Base-by-base conservation (phyloP, 2,113 vertebrate species). In the Alces alces region DNA sequence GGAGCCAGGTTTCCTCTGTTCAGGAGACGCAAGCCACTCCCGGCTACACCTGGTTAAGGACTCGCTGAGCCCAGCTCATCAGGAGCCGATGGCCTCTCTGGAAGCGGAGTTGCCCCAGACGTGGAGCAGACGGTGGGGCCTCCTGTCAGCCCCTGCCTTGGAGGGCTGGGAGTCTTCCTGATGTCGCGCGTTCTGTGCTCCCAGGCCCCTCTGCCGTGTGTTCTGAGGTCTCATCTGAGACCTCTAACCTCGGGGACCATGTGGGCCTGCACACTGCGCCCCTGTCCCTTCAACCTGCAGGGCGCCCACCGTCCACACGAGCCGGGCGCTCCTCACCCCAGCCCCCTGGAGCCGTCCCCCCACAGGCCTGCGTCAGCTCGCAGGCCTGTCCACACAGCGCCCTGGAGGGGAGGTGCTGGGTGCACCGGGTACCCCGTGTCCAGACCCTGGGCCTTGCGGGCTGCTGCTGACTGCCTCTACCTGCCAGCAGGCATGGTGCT, bases 321-420 rank as follows among this genome's bases (percentile, higher is more conserved):
- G n/a, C 33, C 4, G 5, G 23, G 80, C 54, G 50, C n/a, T 47
- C 5, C 9, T 47, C 14, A 1, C 61, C 7, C 21, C 12, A 6
- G 19, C n/a, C 19, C 2, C 55, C 55, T 55, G 47, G 47, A 50
- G 47, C 47, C 12, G 12, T 50, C 47, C 64, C 23, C 36, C 21
- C 36, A 6, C 36, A 14, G 36, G 17, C 87, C 36, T 50, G 47
- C 12, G 47, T 13, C 47, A 13, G 47, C 12, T 50, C 66, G 1
- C 4, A 9, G n/a, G 66, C n/a, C 19, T 39, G 66, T 3, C 10
- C 33, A 16, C 19, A 6, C 9, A 1, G 23, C 7, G 54, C 23
- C 4, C 36, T 4, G n/a, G 13, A 0, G 12, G 12, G 8, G 36
- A 1, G 6, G 27, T 3, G 0, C 58, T 21, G 3, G 36, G 7